These are phyloP conservation scores for Cliona cf. orientalis DNA, from an alignment of 37 sponge, comb jelly and placozoan genomes.

Conservation along the genomic window DNA sequence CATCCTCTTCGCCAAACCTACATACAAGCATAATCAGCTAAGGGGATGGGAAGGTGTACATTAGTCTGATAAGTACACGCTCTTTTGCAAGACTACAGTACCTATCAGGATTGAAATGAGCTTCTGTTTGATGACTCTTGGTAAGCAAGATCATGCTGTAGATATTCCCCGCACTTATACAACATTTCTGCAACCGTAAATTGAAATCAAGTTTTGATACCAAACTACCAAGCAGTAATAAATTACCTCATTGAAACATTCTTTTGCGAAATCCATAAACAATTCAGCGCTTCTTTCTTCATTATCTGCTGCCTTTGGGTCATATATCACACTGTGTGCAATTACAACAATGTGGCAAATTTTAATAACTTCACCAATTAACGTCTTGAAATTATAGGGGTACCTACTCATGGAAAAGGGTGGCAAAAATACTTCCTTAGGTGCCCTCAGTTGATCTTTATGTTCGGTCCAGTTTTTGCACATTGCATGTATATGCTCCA, in stretches of 20 bases:
- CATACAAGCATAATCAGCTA: too few species aligned
- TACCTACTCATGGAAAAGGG: slow-evolving; percentile 55
- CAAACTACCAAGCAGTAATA: too few species aligned
- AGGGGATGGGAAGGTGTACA: not conserved
- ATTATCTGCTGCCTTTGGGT: slow-evolving; percentile 32
- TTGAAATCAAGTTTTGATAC: not conserved
- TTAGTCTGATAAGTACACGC: not conserved
- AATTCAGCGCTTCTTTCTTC: slow-evolving; percentile 44
- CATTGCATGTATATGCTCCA: slow-evolving; percentile 32
- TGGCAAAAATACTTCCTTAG: slow-evolving; percentile 18
- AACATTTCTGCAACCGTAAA: not conserved
- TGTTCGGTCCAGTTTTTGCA: not conserved
- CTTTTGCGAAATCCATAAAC: slow-evolving; percentile 19
- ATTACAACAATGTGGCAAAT: too few species aligned
- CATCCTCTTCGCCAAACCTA: slow-evolving; percentile 34
- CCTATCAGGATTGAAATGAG: not conserved
- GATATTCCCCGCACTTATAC: not conserved
- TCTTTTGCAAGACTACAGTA: not conserved
- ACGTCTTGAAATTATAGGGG: not conserved
- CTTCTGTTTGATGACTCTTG: slow-evolving; percentile 19
- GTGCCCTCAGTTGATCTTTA: not conserved
- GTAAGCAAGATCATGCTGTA: slow-evolving; percentile 14
- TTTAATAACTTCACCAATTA: too few species aligned
- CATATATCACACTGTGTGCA: slow-evolving; percentile 36
- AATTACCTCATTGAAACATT: slow-evolving; percentile 10